A percentile compares a stretch with the other conserved stretches of the same genome.
phyloP scores from a whole-genome alignment of 2,113 vertebrate species.

The Strigops habroptila region DNA sequence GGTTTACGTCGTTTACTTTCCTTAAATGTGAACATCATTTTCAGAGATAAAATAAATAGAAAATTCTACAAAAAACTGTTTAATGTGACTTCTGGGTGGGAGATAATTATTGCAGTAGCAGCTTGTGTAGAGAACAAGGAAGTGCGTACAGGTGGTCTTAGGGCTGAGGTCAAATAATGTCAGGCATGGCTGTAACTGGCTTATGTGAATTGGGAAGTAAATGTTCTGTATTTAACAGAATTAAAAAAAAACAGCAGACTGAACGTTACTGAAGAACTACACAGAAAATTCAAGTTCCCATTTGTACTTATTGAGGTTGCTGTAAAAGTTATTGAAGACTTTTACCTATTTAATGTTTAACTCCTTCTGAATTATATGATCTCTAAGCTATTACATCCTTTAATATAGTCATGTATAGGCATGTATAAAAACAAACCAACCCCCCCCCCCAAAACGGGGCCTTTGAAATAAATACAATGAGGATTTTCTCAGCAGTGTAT shows the following conservation, averaged over 20 bases:
- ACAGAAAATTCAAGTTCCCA: neutral
- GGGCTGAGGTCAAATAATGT: neutral
- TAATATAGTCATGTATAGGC: neutral
- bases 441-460: neutral
- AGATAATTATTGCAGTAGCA: neutral
- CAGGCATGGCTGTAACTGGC: neutral
- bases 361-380: neutral
- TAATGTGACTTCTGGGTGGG: neutral
- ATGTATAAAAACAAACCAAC: neutral
- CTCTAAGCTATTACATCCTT: neutral
- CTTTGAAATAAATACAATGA: neutral
- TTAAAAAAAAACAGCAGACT: neutral
- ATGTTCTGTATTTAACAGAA: neutral
- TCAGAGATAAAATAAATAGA: neutral
- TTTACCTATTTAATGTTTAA: neutral
- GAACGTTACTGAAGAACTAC: neutral
- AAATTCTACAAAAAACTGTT: neutral
- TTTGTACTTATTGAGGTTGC: neutral
- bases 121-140: neutral
- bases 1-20: neutral
- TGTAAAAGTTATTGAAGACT: neutral
- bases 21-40: neutral
- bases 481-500: neutral
- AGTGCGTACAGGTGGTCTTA: neutral
- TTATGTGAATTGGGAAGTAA: neutral